These are phyloP conservation scores for Plectrocnemia conspersa DNA, from an alignment of 1,140 invertebrate genomes.

Conservation along the genomic window DNA sequence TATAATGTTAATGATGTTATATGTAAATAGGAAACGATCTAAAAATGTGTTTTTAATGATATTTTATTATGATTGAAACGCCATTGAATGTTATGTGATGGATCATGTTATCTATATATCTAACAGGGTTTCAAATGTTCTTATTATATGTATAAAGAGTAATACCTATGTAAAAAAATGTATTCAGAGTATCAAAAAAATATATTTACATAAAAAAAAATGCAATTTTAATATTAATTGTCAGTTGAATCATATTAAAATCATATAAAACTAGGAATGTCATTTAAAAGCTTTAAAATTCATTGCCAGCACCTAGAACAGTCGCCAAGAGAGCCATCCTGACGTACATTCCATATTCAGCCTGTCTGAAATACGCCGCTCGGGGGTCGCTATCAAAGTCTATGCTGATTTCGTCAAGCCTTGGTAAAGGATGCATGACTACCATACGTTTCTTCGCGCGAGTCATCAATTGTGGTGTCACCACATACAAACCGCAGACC, in stretches of 20 bases:
- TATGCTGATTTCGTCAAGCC: slow-evolving; percentile 89
- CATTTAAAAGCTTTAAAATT: slow-evolving; percentile 4
- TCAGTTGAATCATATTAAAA: too few relatives aligned
- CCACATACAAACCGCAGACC: slow-evolving; percentile 79
- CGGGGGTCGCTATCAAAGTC: slow-evolving; percentile 94
- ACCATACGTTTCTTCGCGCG: slow-evolving; percentile 89
- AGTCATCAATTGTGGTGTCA: slow-evolving; percentile 95
- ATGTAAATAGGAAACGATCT: too few relatives aligned
- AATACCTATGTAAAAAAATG: too few relatives aligned
- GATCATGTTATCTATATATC: too few relatives aligned
- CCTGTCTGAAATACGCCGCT: slow-evolving; percentile 97
- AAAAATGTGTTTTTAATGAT: too few relatives aligned
- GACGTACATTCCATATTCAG: slow-evolving; percentile 96
- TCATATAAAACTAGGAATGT: too few relatives aligned
- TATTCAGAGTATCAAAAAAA: background rate
- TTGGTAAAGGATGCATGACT: slow-evolving; percentile 95
- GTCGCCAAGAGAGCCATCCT: slow-evolving; percentile 95
- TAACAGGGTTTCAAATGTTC: too few relatives aligned
- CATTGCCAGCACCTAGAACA: slow-evolving; percentile 63
- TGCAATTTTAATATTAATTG: background rate
- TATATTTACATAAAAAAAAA: slow-evolving; percentile 1
- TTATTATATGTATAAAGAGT: too few relatives aligned
- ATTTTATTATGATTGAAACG: too few relatives aligned
- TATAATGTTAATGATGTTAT: too few relatives aligned
- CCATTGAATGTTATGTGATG: too few relatives aligned